phyloP scores from a whole-genome alignment of 2,797 vertebrate species.

The Prionace glauca region DNA sequence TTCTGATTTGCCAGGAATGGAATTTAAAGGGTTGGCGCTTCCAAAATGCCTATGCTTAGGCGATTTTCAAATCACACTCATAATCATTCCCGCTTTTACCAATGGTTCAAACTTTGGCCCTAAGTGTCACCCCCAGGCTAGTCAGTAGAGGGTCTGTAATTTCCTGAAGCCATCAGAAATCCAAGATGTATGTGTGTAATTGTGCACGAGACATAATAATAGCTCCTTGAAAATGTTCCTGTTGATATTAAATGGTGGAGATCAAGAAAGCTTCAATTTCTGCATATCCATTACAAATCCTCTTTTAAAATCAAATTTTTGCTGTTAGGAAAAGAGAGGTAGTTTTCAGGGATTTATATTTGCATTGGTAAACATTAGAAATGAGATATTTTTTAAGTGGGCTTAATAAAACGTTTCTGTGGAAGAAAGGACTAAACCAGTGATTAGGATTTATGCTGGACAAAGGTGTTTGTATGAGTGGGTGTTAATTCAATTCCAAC shows the following conservation, averaged over 20 bases:
- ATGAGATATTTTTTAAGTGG: too few species aligned
- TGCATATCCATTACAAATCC: not conserved
- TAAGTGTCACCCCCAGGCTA: not conserved
- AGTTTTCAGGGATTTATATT: too few species aligned
- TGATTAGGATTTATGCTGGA: too few species aligned
- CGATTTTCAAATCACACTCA: too few species aligned
- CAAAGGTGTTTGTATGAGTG: too few species aligned
- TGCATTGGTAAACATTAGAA: too few species aligned
- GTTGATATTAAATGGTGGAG: not conserved
- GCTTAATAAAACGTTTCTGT: too few species aligned
- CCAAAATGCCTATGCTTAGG: not conserved
- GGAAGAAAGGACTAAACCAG: too few species aligned
- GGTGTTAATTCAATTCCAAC: too few species aligned
- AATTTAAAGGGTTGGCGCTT: not conserved
- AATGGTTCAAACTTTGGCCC: too few species aligned
- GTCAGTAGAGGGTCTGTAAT: not conserved
- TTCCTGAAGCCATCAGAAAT: not conserved
- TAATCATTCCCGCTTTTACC: too few species aligned
- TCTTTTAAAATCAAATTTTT: not conserved
- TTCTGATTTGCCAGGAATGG: not conserved
- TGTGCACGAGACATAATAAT: not conserved
- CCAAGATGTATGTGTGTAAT: not conserved
- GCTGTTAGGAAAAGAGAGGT: too few species aligned
- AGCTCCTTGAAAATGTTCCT: not conserved
- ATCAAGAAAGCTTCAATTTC: not conserved